Conservation (phyloP, 92 coral and sea anemone genomes). For the Umimayanthus kanabou region DNA sequence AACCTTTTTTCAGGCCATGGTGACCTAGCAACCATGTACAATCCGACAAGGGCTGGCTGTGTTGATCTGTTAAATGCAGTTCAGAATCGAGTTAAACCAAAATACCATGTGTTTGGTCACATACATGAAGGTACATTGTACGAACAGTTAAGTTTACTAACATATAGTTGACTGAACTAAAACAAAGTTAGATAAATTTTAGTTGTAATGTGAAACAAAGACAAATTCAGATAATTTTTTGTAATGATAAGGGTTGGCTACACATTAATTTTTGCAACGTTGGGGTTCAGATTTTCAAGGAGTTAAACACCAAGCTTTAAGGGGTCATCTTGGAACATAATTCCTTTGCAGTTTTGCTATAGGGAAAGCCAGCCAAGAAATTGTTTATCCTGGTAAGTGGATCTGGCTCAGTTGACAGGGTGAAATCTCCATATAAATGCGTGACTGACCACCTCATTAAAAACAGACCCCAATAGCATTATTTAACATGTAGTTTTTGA, state of each 20-base stretch:
- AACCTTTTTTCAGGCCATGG: conserved; percentile 63
- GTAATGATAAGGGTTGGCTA: background rate
- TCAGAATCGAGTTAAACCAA: conserved; percentile 86
- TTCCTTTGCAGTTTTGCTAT: no score
- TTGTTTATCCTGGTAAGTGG: no score
- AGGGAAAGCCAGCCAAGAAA: no score
- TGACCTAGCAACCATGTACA: conserved; percentile 43
- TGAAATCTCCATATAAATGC: no score
- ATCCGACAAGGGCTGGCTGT: conserved; percentile 82
- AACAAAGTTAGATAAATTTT: no score
- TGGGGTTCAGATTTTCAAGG: background rate
- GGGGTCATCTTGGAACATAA: no score
- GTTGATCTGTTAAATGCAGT: conserved; percentile 79
- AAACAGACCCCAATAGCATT: background rate
- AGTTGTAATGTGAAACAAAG: no score
- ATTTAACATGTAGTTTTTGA: background rate
- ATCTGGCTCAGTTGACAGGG: no score
- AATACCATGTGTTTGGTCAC: conserved; percentile 96
- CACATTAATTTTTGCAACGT: no score
- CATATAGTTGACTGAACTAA: background rate
- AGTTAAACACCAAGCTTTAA: background rate
- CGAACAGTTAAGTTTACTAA: background rate
- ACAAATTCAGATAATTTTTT: background rate
- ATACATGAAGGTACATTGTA: conserved; percentile 99
- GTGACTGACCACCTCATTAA: no score